Evolutionary conservation across 2,888 invertebrate genomes (phyloP).

Genomic region (Sesia bembeciformis): DNA sequence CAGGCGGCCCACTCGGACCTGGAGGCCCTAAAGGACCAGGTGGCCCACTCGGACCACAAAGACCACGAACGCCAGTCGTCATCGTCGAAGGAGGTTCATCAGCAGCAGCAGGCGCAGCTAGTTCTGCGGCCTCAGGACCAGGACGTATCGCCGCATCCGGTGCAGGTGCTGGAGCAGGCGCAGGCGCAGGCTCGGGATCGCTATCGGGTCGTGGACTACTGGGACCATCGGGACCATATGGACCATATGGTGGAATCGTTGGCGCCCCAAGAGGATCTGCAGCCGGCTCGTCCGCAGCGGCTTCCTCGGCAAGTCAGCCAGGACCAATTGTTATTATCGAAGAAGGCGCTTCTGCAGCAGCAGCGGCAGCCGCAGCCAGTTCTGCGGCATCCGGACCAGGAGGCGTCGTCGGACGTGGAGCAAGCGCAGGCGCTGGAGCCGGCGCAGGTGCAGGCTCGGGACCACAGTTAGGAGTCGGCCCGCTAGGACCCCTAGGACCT

Average conservation of each 20-base stretch:
- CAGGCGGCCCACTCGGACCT: constrained; percentile 1
- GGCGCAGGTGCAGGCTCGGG: not conserved
- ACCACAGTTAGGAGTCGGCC: not conserved
- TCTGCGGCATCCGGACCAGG: not conserved
- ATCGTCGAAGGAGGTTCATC: constrained; percentile 7
- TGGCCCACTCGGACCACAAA: not conserved
- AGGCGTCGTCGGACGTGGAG: not conserved
- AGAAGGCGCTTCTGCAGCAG: constrained; percentile 5
- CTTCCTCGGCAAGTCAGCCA: not conserved
- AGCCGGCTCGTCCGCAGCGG: not conserved
- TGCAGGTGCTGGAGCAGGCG: no score
- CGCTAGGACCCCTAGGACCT: not conserved
- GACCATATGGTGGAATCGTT: not conserved
- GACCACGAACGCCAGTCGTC: not conserved
- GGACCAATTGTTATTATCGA: constrained; percentile 6
- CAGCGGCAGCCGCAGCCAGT: not conserved
- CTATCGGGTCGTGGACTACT: no score
- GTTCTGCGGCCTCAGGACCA: constrained; percentile 3
- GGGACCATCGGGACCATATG: no score
- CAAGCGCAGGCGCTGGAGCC: not conserved
- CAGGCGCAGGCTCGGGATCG: no score
- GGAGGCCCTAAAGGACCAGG: not conserved
- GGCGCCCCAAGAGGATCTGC: constrained; percentile 1
- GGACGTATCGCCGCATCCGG: no score
- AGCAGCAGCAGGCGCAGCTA: constrained; percentile 6